These are phyloP conservation scores for Onthophagus taurus DNA, from an alignment of 1,140 invertebrate genomes.

Conservation along the genomic window DNA sequence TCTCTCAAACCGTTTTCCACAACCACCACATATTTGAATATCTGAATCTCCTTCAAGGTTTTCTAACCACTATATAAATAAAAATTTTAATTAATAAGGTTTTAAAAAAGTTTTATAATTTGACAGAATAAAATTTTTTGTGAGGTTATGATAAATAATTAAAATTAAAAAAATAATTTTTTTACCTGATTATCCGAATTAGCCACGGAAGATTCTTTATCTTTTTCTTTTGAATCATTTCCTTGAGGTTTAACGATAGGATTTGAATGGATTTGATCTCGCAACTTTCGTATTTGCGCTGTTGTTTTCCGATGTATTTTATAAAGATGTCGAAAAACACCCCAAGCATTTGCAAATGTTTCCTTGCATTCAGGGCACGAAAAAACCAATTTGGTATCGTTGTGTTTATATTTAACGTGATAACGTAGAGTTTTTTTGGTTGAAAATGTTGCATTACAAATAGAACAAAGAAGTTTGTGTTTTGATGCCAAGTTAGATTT, in stretches of 20 bases:
- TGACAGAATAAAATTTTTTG: not conserved
- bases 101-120: not conserved
- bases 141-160: no score
- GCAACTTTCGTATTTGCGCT: slow-evolving; percentile 48
- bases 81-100: no score
- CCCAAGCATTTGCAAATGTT: slow-evolving; percentile 57
- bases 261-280: slow-evolving; percentile 48
- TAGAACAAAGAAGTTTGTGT: slow-evolving; percentile 33
- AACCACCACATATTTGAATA: slow-evolving; percentile 52
- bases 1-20: slow-evolving; percentile 56
- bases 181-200: slow-evolving; percentile 30
- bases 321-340: slow-evolving; percentile 60
- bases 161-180: not conserved
- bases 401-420: slow-evolving; percentile 59
- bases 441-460: slow-evolving; percentile 52
- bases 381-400: slow-evolving; percentile 52
- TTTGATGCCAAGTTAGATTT: slow-evolving; percentile 29
- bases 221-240: not conserved
- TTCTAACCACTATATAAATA: slow-evolving; percentile 8
- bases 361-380: slow-evolving; percentile 59
- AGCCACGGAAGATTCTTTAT: not conserved
- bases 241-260: slow-evolving; percentile 44
- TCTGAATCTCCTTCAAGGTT: slow-evolving; percentile 45
- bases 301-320: slow-evolving; percentile 58
- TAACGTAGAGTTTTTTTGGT: slow-evolving; percentile 58